A percentile compares a stretch with the other conserved stretches of the same genome.
These are phyloP conservation scores for Halcyon leucocephala DNA, from an alignment of 2,797 vertebrate genomes.

Conservation along the genomic window DNA sequence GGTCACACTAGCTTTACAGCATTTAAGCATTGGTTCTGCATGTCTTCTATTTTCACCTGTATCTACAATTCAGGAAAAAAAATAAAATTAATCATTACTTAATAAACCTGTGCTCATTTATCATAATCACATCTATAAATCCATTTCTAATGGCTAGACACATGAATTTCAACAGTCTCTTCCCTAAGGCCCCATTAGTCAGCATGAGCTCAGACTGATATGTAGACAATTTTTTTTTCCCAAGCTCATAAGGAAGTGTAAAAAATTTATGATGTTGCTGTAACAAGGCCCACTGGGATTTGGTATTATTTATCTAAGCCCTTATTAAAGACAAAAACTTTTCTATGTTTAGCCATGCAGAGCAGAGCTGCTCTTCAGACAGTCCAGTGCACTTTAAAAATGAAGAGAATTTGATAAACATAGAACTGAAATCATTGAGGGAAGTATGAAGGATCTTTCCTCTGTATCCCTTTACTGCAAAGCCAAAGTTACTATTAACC, in stretches of 20 bases:
- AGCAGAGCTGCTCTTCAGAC: conserved; percentile 61
- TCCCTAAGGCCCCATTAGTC: conserved; percentile 76
- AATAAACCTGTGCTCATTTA: conserved; percentile 73
- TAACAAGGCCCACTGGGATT: conserved; percentile 80
- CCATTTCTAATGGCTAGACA: conserved; percentile 67
- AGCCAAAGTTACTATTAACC: not conserved
- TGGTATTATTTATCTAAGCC: conserved; percentile 78
- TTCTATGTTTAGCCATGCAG: conserved; percentile 71
- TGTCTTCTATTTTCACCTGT: not conserved
- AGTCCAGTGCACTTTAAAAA: conserved; percentile 18
- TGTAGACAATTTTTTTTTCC: conserved; percentile 23
- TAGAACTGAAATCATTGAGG: conserved; percentile 18
- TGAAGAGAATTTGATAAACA: conserved; percentile 23
- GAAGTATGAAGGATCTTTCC: not conserved
- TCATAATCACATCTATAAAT: conserved; percentile 73
- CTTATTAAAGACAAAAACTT: conserved; percentile 76
- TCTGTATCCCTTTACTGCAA: not conserved
- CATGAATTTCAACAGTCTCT: conserved; percentile 73
- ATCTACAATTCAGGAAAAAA: not conserved
- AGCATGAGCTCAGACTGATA: conserved; percentile 73
- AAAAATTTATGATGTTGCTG: conserved; percentile 77
- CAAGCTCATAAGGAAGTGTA: conserved; percentile 71
- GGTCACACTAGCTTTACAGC: conserved; percentile 21
- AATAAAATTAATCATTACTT: conserved; percentile 49
- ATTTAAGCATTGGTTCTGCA: not conserved